These are phyloP conservation scores for Lamprotornis superbus DNA, from an alignment of 2,113 vertebrate species.

Conservation along the genomic window DNA sequence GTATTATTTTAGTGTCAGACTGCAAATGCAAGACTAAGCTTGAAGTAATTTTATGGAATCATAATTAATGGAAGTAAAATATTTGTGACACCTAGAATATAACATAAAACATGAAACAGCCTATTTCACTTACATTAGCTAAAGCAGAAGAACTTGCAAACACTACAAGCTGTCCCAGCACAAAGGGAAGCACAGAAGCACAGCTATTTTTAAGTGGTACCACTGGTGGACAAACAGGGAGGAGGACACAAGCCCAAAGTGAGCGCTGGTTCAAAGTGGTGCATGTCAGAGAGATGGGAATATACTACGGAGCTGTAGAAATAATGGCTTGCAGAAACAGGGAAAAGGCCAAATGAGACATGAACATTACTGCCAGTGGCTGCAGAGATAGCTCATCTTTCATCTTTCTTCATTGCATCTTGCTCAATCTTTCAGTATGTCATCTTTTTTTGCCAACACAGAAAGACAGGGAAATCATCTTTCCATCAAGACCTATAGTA, in stretches of 20 bases:
- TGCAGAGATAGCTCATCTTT: background rate
- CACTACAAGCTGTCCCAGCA: background rate
- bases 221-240: background rate
- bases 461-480: background rate
- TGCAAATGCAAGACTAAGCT: background rate
- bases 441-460: background rate
- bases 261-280: rapidly evolving
- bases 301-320: rapidly evolving
- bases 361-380: rapidly evolving
- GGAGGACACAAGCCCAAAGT: background rate
- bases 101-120: background rate
- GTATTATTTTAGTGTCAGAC: background rate
- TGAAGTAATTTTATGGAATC: background rate
- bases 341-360: background rate
- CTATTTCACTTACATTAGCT: background rate
- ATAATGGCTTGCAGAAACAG: background rate
- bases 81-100: background rate
- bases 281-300: background rate
- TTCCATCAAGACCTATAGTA: background rate
- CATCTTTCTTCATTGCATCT: background rate
- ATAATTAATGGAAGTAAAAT: background rate
- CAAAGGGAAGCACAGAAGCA: background rate
- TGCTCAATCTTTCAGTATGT: background rate
- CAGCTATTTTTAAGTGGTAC: background rate
- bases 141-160: background rate